Evolutionary conservation across 1,140 invertebrate genomes (phyloP).

Genomic region (Drosophila nikananu): DNA sequence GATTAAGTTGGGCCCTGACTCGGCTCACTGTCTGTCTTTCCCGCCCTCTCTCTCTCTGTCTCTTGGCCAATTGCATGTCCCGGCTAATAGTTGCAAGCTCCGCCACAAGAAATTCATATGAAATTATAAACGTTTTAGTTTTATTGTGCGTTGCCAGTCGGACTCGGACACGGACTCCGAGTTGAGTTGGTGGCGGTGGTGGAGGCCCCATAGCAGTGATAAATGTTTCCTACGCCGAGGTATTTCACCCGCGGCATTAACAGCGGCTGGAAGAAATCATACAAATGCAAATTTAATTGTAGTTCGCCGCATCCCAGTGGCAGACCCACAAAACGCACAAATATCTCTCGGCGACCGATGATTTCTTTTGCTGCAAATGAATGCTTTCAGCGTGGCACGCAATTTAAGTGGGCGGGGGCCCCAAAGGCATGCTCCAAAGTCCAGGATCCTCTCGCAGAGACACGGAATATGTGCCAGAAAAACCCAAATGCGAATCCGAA

Average conservation of each 20-base stretch:
- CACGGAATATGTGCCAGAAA: slow-evolving; percentile 33
- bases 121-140: slow-evolving; percentile 84
- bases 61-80: slow-evolving; percentile 78
- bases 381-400: slow-evolving; percentile 82
- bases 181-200: slow-evolving; percentile 28
- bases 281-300: slow-evolving; percentile 85
- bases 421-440: slow-evolving; percentile 36
- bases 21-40: slow-evolving; percentile 42
- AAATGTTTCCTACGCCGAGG: slow-evolving; percentile 85
- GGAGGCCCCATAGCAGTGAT: slow-evolving; percentile 74
- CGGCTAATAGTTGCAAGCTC: slow-evolving; percentile 74
- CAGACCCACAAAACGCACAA: slow-evolving; percentile 50
- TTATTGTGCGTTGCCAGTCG: slow-evolving; percentile 71
- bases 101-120: slow-evolving; percentile 77
- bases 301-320: slow-evolving; percentile 68
- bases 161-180: slow-evolving; percentile 3
- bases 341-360: slow-evolving; percentile 37
- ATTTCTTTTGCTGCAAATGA: slow-evolving; percentile 59
- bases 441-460: slow-evolving; percentile 11
- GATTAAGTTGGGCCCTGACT: slow-evolving; percentile 72
- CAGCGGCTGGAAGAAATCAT: slow-evolving; percentile 55
- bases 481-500: slow-evolving; percentile 17
- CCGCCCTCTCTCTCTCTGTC: slow-evolving; percentile 31
- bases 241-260: slow-evolving; percentile 78
- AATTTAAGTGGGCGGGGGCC: slow-evolving; percentile 84